Evolutionary conservation across 2,797 vertebrate genomes (phyloP), one percentile per base, ranked within the genome.

Genomic region (Channa striata): DNA sequence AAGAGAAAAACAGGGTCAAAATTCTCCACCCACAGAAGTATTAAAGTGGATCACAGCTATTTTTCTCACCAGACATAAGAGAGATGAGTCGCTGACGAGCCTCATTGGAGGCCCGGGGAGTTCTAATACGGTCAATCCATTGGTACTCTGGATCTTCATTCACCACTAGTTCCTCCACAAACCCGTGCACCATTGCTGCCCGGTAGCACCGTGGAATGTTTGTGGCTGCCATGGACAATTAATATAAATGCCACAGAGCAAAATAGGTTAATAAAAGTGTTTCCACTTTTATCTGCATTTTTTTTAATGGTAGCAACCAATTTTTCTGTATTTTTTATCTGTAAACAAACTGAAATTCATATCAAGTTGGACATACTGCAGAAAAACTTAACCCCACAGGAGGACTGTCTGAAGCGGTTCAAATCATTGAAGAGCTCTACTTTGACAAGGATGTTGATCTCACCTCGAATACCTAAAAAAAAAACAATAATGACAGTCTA

Each of bases 111-210:
- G 98, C 98, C 21, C 98, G 93, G 0, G 98, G 98, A 30, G 97
- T 99, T 78, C 98, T 95, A 73, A 99, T 99, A 9, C 98, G 93
- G 80, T 99, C 98, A 48, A 99, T 99, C 98, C 98, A 99, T 56
- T 99, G 98, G 90, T 99, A 99, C 72, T 99, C 98, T 0, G 98
- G 98, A 83, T 99, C 98, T 92, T 99, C 98, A 42, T 99, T 99
- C 52, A 99, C 98, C 33, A 99, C 98, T 59, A 99, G 95, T 67
- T 99, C 98, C 83, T 99, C 98, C 81, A 99, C 97, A 93, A 99
- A 99, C 5, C 98, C 98, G 19, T 99, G 98, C 69, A 99, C 96
- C 86, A 96, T 92, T 2, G 94, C 92, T 37, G 96, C 97, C 54
- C 95, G 94, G 85, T 99, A 99, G 78, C 97, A 98, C 57, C 95